phyloP scores from a whole-genome alignment of 2,888 invertebrate species.

The Adela reaumurella region DNA sequence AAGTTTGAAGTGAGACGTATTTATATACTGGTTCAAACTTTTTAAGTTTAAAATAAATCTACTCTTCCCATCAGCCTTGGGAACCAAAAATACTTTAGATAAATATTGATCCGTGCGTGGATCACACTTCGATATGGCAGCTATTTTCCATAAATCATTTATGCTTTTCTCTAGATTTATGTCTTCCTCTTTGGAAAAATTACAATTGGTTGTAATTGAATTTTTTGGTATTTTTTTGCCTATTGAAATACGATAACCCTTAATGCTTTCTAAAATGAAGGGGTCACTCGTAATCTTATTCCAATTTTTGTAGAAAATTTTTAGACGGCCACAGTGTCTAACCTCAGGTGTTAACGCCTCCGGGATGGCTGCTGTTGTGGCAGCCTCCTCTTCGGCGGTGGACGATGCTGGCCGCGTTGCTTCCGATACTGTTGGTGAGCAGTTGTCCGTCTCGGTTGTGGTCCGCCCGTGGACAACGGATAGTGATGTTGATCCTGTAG shows the following conservation, averaged over 20 bases:
- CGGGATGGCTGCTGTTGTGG: too few relatives aligned
- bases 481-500: background rate
- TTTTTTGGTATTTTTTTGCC: background rate
- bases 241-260: background rate
- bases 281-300: background rate
- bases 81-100: background rate
- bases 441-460: too few relatives aligned
- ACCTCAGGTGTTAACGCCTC: too few relatives aligned
- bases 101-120: background rate
- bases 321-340: background rate
- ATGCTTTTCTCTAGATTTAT: background rate
- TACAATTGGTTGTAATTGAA: background rate
- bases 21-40: conserved; percentile 2
- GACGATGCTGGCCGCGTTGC: too few relatives aligned
- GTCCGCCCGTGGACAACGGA: background rate
- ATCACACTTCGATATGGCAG: background rate
- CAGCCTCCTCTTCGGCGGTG: too few relatives aligned
- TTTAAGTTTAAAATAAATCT: conserved; percentile 6
- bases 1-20: conserved; percentile 4
- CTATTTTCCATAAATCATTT: background rate
- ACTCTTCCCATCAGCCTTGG: too few relatives aligned
- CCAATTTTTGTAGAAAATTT: background rate
- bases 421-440: too few relatives aligned
- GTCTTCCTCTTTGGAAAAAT: background rate
- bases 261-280: background rate